Evolutionary conservation across 2,797 vertebrate species (phyloP), one percentile per base, ranked within the genome.

Genomic region (Rhincodon typus): DNA sequence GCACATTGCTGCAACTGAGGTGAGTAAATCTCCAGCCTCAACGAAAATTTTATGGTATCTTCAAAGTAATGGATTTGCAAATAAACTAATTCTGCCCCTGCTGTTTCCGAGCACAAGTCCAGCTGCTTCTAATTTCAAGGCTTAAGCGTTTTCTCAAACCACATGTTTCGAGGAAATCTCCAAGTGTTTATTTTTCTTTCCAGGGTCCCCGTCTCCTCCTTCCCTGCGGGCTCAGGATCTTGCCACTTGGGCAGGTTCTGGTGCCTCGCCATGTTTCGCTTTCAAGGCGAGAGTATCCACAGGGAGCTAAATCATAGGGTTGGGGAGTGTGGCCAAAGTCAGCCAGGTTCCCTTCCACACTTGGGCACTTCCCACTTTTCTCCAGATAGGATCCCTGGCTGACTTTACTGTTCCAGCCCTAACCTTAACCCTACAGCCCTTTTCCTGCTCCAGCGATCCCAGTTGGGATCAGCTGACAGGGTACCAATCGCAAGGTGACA

Each of bases 51-150:
- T 84, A 84, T 21, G 23, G 82, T 6, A 34, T 66, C 88, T 91
- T 91, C 50, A 91, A 91, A 91, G 88, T 66, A 66, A 91, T 66
- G 62, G 88, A 53, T 66, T 91, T 91, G 88, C 66, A 91, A 62
- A 91, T 57, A 91, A 84, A 91, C 53, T 91, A 66, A 91, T 66
- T 66, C 62, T n/a, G 13, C 57, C 62, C 88, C 88, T 91, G 88
- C 88, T 91, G 88, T 91, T 91, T 62, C 62, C 19, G 25, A n/a
- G 53, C 57, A 27, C 57, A 34, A 10, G 30, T 62, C 88, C 88
- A 91, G 88, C 53, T 91, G 88, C 88, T 91, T 66, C 88, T 66
- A 17, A 91, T 91, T 91, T 91, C 88, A 91, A 91, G 25, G 82
- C 21, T 84, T 84, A 84, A 84, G 19, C 82, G 25, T 34, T 62